phyloP scores from a whole-genome alignment of 2,797 vertebrate genomes.

The Notoglanidium macrostoma region DNA sequence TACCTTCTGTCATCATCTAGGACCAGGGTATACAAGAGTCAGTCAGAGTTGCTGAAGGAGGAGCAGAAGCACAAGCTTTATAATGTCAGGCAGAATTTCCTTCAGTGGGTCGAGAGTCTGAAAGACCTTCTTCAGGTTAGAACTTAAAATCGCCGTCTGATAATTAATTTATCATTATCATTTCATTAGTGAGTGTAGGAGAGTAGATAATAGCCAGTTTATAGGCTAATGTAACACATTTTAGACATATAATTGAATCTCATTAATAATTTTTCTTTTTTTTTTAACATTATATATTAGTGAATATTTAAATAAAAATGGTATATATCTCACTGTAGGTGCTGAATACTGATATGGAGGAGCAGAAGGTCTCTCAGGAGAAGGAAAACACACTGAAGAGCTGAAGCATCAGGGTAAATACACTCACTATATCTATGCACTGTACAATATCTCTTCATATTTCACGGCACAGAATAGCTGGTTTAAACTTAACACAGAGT shows the following conservation, averaged over 20 bases:
- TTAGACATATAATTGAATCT: not conserved
- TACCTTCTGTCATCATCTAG: slow-evolving; percentile 62
- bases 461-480: not conserved
- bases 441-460: not conserved
- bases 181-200: no score
- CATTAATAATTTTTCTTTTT: not conserved
- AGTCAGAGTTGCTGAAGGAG: slow-evolving; percentile 85
- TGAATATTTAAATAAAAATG: not conserved
- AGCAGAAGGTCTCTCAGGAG: slow-evolving; percentile 69
- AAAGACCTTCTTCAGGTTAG: slow-evolving; percentile 83
- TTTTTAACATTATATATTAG: not conserved
- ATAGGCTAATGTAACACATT: slow-evolving; percentile 44
- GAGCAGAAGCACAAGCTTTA: slow-evolving; percentile 89
- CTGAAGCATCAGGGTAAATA: not conserved
- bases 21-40: slow-evolving; percentile 81
- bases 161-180: no score
- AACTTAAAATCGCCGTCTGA: not conserved
- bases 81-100: slow-evolving; percentile 81
- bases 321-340: slow-evolving; percentile 66
- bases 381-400: slow-evolving; percentile 42
- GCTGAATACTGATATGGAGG: slow-evolving; percentile 82
- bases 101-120: slow-evolving; percentile 80
- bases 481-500: not conserved
- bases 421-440: not conserved
- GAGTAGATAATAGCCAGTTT: slow-evolving; percentile 50